These are phyloP conservation scores for Trichosurus vulpecula DNA, from an alignment of 2,797 vertebrate genomes.

Conservation along the genomic window DNA sequence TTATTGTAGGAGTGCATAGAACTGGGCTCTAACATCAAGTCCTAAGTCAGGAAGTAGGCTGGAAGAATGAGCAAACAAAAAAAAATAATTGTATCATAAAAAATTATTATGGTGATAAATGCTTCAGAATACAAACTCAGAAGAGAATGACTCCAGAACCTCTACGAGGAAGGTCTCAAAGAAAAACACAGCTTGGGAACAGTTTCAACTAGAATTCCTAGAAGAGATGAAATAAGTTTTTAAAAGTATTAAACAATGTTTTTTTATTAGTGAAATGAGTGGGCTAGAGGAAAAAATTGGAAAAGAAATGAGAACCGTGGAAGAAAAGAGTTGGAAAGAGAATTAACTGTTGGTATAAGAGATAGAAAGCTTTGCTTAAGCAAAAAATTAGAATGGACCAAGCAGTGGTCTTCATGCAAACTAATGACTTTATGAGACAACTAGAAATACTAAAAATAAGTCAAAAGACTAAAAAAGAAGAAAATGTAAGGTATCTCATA, in stretches of 20 bases:
- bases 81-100: neutral
- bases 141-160: neutral
- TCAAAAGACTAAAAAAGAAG: no score
- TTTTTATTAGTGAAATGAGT: neutral
- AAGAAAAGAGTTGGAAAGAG: no score
- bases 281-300: no score
- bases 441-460: no score
- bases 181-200: neutral
- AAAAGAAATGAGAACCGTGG: no score
- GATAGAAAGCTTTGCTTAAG: no score
- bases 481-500: no score
- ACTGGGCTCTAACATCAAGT: neutral
- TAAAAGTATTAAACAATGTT: neutral
- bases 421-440: no score
- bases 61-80: neutral
- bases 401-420: no score
- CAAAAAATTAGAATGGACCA: no score
- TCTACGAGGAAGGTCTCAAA: neutral
- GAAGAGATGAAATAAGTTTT: neutral
- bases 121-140: neutral
- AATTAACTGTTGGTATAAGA: no score
- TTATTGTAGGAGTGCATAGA: neutral
- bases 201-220: neutral
- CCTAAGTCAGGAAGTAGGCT: neutral
- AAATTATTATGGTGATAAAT: neutral